Base-by-base conservation (phyloP, 2,113 vertebrate species). In the Spermophilus dauricus region DNA sequence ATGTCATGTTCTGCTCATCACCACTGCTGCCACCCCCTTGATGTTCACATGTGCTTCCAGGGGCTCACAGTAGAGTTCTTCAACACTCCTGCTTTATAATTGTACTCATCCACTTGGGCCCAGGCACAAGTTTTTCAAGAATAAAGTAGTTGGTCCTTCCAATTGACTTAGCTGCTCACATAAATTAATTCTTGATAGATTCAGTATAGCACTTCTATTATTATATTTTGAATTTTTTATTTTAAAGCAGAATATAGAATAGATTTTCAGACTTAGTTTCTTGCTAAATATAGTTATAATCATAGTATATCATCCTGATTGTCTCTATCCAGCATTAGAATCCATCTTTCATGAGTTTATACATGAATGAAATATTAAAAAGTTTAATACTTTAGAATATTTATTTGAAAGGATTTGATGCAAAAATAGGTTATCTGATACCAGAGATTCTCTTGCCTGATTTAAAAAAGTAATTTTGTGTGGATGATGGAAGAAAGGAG, bases 221-320 rank as follows among this genome's bases (percentile, higher is more conserved):
- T 20, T 32, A 14, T 30, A 28, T 4, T 85, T 85, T 58, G 48
- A 26, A 61, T 92, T 26, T 89, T 88, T 24, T 86, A 84, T 45
- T 58, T 89, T 83, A 77, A 45, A 8, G 18, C 8, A 63, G 61
- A 63, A 30, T 7, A 9, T 53, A 42, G 16, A 18, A 51, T 22
- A 88, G 1, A 45, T 76, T 67, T 95, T 96, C 28, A 84, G 75
- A 56, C 56, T 63, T 75, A n/a, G 8, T 32, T 51, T 2, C 37
- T 97, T 84, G 26, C 0, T 69, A 73, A 88, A 89, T 81, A 93
- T 8, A 91, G 37, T 76, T 91, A 45, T 63, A 28, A 63, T 67
- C 9, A 88, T 26, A 70, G 2, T n/a, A 53, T 76, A 53, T 63
- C 63, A 82, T 37, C 17, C 2, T 89, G 20, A 26, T 30, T 56